These are phyloP conservation scores for Agrilus mali DNA, from an alignment of 2,888 invertebrate genomes.

Conservation along the genomic window DNA sequence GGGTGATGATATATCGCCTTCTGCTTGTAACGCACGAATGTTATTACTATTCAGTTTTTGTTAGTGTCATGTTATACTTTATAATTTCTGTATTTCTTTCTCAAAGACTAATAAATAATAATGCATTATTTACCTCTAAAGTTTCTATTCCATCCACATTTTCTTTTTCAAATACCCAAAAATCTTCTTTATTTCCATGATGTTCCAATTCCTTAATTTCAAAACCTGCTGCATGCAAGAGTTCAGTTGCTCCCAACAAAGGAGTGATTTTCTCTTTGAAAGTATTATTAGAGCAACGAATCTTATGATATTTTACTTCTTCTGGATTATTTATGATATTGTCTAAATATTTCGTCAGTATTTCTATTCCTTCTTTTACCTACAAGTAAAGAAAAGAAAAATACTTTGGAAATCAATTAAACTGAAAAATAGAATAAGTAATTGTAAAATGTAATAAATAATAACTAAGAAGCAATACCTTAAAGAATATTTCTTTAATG, in stretches of 20 bases:
- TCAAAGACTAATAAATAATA: no score
- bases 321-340: conserved; percentile 77
- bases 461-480: no score
- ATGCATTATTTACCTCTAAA: conserved; percentile 39
- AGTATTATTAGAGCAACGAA: conserved; percentile 67
- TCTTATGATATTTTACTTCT: conserved; percentile 84
- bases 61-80: no score
- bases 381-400: conserved; percentile 25
- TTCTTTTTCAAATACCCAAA: conserved; percentile 50
- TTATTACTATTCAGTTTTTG: no score
- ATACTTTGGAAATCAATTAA: conserved; percentile 4
- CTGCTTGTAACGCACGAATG: no score
- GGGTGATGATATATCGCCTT: no score
- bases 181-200: conserved; percentile 50
- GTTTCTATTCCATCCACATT: conserved; percentile 43
- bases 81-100: no score
- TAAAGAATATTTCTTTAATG: no score
- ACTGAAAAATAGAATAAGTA: no score
- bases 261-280: conserved; percentile 71
- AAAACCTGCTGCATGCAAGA: conserved; percentile 78
- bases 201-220: conserved; percentile 41
- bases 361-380: conserved; percentile 73
- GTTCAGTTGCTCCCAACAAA: conserved; percentile 68
- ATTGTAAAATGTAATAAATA: no score
- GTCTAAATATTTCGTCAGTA: conserved; percentile 76